phyloP scores from a whole-genome alignment of 2,888 invertebrate genomes.

The Patella depressa region DNA sequence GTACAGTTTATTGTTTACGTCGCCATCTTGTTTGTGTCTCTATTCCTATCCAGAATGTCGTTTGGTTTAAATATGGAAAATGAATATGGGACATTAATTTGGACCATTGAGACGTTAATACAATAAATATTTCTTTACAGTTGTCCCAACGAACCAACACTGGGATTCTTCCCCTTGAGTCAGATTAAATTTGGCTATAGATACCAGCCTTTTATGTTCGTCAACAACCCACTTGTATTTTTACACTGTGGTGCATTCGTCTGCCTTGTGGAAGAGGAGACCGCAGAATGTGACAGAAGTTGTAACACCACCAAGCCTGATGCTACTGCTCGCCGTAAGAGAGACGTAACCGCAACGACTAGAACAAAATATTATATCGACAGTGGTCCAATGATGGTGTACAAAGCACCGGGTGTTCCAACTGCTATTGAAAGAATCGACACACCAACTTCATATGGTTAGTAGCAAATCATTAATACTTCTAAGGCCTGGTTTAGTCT shows the following conservation, averaged over 20 bases:
- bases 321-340: conserved; percentile 24
- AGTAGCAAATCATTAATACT: no score
- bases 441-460: no score
- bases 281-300: conserved; percentile 52
- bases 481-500: no score
- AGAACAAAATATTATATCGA: conserved; percentile 17
- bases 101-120: background rate
- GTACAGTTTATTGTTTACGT: no score
- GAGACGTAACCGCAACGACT: background rate
- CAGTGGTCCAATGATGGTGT: conserved; percentile 28
- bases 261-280: conserved; percentile 53
- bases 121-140: conserved; percentile 31
- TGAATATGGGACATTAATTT: background rate
- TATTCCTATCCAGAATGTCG: background rate
- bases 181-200: conserved; percentile 55
- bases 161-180: conserved; percentile 54
- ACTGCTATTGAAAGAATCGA: background rate
- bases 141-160: conserved; percentile 50
- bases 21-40: background rate
- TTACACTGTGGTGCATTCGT: conserved; percentile 61
- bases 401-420: conserved; percentile 12
- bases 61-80: background rate
- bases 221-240: conserved; percentile 44
- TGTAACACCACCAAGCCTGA: conserved; percentile 45
- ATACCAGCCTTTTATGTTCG: conserved; percentile 60